A percentile compares a stretch with the other conserved stretches of the same genome.
phyloP scores from a whole-genome alignment of 2,888 invertebrate species.

The Trachelus troglodyta region DNA sequence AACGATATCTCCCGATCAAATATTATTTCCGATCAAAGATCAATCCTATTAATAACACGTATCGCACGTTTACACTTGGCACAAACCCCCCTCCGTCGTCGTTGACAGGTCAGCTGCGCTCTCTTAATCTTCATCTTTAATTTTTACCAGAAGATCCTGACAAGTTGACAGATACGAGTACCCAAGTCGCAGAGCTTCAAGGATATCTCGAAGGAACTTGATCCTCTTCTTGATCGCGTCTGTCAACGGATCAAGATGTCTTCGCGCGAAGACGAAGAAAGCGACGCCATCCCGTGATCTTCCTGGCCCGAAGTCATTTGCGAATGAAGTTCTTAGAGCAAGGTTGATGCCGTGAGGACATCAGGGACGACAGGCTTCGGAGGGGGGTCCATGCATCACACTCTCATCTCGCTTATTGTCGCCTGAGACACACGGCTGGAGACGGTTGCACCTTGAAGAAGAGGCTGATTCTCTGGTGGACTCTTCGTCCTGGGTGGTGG shows the following conservation, averaged over 20 bases:
- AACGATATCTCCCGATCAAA: not conserved
- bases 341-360: conserved; percentile 61
- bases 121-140: not conserved
- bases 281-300: not conserved
- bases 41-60: not conserved
- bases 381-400: conserved; percentile 75
- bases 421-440: conserved; percentile 80
- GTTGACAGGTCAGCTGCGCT: not conserved
- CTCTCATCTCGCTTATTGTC: conserved; percentile 90
- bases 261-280: not conserved
- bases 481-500: conserved; percentile 71
- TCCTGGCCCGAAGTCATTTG: not conserved
- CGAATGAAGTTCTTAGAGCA: conserved; percentile 38
- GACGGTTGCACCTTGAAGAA: conserved; percentile 67
- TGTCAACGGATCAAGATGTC: not conserved
- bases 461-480: conserved; percentile 71
- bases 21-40: not conserved
- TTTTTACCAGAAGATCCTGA: not conserved
- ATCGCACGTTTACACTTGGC: not conserved
- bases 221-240: not conserved
- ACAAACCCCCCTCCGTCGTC: conserved; percentile 34
- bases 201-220: not conserved
- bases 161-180: not conserved
- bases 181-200: not conserved
- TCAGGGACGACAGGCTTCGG: conserved; percentile 60